Conservation (phyloP, 2,113 vertebrate species). For the human region DNA sequence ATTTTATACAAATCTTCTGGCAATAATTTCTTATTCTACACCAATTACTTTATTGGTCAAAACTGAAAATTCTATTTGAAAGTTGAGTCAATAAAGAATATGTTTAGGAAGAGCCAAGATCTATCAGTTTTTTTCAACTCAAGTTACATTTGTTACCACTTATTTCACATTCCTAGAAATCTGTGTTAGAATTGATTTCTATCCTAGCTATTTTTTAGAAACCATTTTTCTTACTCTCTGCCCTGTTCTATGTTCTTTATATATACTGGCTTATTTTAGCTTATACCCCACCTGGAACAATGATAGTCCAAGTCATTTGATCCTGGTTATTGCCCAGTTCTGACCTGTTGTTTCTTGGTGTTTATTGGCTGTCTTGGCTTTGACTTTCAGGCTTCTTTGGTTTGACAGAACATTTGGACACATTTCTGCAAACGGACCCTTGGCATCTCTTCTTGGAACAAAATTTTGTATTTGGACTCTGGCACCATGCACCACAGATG, state of each 20-base stretch:
- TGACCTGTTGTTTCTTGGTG: not conserved
- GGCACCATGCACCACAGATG: not conserved
- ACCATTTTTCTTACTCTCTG: not conserved
- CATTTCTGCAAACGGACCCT: slow-evolving; percentile 48
- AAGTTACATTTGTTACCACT: slow-evolving; percentile 23
- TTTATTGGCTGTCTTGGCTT: not conserved
- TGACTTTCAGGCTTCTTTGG: not conserved
- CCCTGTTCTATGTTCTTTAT: not conserved
- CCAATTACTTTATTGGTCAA: not conserved
- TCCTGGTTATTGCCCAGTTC: not conserved
- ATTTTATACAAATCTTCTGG: not conserved
- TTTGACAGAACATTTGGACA: slow-evolving; percentile 44
- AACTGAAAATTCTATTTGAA: slow-evolving; percentile 43
- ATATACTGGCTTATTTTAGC: not conserved
- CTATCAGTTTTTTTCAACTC: not conserved
- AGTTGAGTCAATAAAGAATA: not conserved
- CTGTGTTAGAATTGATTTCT: slow-evolving; percentile 19
- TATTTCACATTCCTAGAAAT: slow-evolving; percentile 50
- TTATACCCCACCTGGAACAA: not conserved
- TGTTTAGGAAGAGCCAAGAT: not conserved
- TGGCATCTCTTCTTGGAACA: slow-evolving; percentile 48
- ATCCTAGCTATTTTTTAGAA: not conserved
- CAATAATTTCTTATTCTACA: not conserved
- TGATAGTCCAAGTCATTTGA: not conserved
- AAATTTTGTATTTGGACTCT: not conserved